phyloP scores from a whole-genome alignment of 2,888 invertebrate species.

The Notodonta ziczac region DNA sequence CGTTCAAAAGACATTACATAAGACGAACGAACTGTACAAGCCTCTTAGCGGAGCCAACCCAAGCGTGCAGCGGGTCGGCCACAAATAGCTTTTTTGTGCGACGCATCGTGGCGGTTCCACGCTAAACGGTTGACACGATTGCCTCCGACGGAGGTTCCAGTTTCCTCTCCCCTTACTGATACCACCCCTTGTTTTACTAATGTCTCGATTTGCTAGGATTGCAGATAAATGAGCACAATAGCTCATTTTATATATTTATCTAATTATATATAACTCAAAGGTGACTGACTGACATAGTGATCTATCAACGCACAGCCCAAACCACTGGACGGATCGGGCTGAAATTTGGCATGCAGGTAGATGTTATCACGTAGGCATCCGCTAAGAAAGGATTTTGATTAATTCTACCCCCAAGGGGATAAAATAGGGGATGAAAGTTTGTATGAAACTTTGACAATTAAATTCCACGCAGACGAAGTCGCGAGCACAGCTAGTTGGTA shows the following conservation, averaged over 20 bases:
- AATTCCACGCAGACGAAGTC: no score
- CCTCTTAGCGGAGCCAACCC: constrained; percentile 1
- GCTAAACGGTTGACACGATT: constrained; percentile 68
- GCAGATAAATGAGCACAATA: neutral
- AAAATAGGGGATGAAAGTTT: no score
- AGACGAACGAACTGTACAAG: neutral
- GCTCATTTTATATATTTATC: no score
- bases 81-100: constrained; percentile 71
- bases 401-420: no score
- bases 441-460: no score
- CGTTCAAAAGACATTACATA: neutral
- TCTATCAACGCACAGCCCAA: no score
- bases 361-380: no score
- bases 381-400: no score
- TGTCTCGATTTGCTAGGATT: constrained; percentile 27
- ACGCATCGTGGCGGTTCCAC: constrained; percentile 56
- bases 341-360: no score
- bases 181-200: constrained; percentile 41
- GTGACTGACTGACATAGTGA: no score
- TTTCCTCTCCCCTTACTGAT: constrained; percentile 25
- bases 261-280: no score
- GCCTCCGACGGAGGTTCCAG: constrained; percentile 41
- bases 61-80: constrained; percentile 7
- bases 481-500: no score
- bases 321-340: neutral